These are phyloP conservation scores for Eleginops maclovinus DNA, from an alignment of 2,113 vertebrate species.

Conservation along the genomic window DNA sequence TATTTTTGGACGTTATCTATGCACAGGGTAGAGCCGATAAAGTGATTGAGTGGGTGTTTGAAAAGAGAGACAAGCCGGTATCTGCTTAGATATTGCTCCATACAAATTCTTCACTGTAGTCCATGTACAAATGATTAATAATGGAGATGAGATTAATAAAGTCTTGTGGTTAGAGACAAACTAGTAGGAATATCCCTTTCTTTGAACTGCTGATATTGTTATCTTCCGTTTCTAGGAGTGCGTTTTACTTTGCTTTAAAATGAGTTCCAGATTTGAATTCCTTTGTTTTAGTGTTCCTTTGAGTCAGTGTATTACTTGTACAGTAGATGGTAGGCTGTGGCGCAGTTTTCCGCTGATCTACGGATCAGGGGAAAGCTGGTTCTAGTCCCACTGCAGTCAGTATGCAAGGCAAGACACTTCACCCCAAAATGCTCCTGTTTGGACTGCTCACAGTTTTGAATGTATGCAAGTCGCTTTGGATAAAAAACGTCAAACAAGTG, in stretches of 20 bases:
- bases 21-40: slow-evolving; percentile 31
- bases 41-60: slow-evolving; percentile 55
- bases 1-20: slow-evolving; percentile 55
- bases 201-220: not conserved
- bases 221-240: not conserved
- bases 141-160: slow-evolving; percentile 4
- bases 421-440: too few species aligned
- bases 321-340: too few species aligned
- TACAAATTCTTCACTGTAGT: slow-evolving; percentile 29
- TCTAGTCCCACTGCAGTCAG: too few species aligned
- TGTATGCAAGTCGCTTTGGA: too few species aligned
- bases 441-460: too few species aligned
- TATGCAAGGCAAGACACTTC: too few species aligned
- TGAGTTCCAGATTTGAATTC: too few species aligned
- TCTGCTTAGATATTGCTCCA: slow-evolving; percentile 34
- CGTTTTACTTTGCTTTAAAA: not conserved
- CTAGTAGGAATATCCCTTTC: not conserved
- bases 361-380: too few species aligned
- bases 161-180: not conserved
- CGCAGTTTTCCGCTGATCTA: too few species aligned
- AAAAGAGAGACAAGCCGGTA: slow-evolving; percentile 47
- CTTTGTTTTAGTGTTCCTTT: too few species aligned
- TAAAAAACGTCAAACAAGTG: too few species aligned
- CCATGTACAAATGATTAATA: slow-evolving; percentile 17
- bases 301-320: too few species aligned